phyloP scores from a whole-genome alignment of 2,113 vertebrate genomes.

The Thermophis baileyi region DNA sequence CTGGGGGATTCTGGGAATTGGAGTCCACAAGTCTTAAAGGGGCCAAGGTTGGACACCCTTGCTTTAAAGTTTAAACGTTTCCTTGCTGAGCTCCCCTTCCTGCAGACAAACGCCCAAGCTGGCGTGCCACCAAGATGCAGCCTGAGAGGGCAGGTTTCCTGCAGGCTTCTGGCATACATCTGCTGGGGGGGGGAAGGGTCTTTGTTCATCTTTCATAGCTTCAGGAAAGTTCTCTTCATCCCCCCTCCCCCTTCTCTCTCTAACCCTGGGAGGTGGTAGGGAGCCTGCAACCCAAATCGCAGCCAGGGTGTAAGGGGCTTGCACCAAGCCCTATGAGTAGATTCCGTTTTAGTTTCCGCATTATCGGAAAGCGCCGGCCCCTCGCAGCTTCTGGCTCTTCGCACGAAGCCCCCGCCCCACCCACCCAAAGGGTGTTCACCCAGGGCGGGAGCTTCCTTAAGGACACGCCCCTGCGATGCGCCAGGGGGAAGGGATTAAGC shows the following conservation, averaged over 20 bases:
- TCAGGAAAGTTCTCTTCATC: not conserved
- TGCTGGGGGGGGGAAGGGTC: not conserved
- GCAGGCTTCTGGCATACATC: not conserved
- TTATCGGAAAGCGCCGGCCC: not conserved
- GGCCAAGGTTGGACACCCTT: no score
- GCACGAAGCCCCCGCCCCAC: not conserved
- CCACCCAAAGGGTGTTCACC: not conserved
- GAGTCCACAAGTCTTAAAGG: not conserved
- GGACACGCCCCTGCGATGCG: no score
- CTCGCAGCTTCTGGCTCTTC: not conserved
- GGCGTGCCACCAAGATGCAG: not conserved
- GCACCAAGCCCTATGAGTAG: not conserved
- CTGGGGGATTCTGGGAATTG: not conserved
- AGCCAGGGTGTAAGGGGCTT: not conserved
- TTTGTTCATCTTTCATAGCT: not conserved
- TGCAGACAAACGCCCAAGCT: not conserved
- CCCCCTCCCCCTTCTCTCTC: not conserved
- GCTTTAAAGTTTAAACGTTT: not conserved
- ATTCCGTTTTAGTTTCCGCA: not conserved
- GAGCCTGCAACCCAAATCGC: fast-evolving
- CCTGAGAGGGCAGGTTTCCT: not conserved
- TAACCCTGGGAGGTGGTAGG: not conserved
- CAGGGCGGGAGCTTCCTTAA: not conserved
- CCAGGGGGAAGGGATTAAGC: not conserved
- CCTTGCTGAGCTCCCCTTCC: not conserved